Base-by-base conservation (phyloP, 2,113 vertebrate genomes). In the Lepisosteus oculatus region DNA sequence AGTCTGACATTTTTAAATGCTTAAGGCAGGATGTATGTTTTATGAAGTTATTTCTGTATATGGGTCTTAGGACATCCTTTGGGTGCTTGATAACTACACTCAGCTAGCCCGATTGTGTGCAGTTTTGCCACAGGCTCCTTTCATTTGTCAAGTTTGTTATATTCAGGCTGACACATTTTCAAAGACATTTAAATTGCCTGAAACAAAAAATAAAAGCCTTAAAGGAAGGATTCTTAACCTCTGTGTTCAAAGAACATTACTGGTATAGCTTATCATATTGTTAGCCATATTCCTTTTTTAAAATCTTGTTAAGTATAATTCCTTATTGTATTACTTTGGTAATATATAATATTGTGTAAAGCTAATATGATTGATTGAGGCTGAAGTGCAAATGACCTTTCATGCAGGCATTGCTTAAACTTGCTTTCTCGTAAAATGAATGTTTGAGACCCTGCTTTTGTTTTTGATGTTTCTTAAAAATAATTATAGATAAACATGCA, bases 11-110 rank as follows among this genome's bases (percentile, higher is more conserved):
- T 15, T 61, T 9, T 0, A 73, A 59, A 59, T 59, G 44, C 77
- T 61, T 77, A 51, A 73, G 61, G 68, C 12, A 71, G 83, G 29
- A 59, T 15, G 3, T 17, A 61, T 65, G 0, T 67, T 73, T 80
- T 73, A 63, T 68, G 1, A 68, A 43, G 29, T 29, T 17, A 77
- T 79, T 65, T 64, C 76, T 71, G 17, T 70, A 0, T 64, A 0
- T 56, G 47, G 42, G 45, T 73, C 0, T 47, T 0, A 47, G 3
- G 43, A 17, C 8, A 72, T 0, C 0, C 2, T 43, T 59, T 3
- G 4, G 59, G 61, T 17, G 73, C 57, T 59, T 59, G 14, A 59
- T 15, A 4, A 72, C 43, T 3, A 64, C 72, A 80, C 76, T 0
- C 43, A 78, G 7, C 70, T 70, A 54, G 3, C 74, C 0, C 55